Percentiles rank a stretch among this genome's conserved stretches.
Conservation (phyloP, 2,888 invertebrate genomes). For the Sepioteuthis lessoniana region DNA sequence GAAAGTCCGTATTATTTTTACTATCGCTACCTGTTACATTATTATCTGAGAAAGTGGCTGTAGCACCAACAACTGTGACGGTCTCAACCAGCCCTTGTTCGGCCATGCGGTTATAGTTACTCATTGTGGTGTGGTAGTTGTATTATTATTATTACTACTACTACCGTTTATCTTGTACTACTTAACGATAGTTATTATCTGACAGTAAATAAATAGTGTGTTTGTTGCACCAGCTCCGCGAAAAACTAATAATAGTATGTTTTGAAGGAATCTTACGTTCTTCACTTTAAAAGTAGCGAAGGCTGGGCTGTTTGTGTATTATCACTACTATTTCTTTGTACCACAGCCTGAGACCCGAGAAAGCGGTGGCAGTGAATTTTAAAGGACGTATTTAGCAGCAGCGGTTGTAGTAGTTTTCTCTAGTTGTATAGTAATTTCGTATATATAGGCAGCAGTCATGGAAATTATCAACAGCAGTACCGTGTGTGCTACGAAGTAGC, state of each 20-base stretch:
- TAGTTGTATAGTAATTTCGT: background rate
- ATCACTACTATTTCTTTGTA: background rate
- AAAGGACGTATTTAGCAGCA: no score
- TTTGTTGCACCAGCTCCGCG: background rate
- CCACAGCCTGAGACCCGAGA: background rate
- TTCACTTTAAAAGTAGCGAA: background rate
- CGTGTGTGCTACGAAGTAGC: background rate
- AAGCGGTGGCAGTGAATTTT: background rate
- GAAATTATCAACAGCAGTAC: background rate
- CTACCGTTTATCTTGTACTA: background rate
- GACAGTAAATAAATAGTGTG: background rate
- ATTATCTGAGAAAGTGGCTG: no score
- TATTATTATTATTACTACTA: background rate
- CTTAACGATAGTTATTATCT: background rate
- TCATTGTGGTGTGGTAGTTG: background rate
- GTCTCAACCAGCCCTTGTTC: conserved; percentile 37
- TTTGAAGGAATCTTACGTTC: background rate
- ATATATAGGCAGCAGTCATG: background rate
- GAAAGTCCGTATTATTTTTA: background rate
- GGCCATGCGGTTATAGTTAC: conserved; percentile 40
- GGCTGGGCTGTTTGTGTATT: background rate
- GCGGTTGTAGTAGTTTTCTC: background rate
- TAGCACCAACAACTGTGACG: background rate
- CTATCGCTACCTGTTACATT: background rate
- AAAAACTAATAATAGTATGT: background rate